Percentiles rank a stretch among this genome's conserved stretches.
Conservation (phyloP, 2,797 vertebrate genomes). For the Chelidonichthys spinosus region DNA sequence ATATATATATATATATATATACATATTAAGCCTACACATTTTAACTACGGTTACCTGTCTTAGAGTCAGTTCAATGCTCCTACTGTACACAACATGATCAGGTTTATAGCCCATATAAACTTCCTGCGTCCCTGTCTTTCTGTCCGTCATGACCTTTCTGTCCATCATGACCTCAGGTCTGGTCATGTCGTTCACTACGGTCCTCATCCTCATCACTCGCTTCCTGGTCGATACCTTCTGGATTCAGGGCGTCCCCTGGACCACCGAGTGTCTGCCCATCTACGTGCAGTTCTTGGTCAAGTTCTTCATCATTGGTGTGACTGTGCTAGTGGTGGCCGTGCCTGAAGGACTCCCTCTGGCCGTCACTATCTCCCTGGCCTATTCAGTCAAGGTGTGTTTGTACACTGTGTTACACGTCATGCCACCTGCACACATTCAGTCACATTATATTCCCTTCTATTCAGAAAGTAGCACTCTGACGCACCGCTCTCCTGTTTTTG, state of each 20-base stretch:
- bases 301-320: conserved; percentile 99
- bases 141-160: neutral
- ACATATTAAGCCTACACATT: too few species aligned
- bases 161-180: conserved; percentile 84
- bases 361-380: conserved; percentile 98
- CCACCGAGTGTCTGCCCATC: conserved; percentile 90
- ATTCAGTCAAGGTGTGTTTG: conserved; percentile 92
- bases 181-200: conserved; percentile 95
- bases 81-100: neutral
- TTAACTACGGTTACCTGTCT: too few species aligned
- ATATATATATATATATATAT: too few species aligned
- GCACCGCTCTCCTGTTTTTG: conserved; percentile 5
- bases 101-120: neutral
- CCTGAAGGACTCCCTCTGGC: conserved; percentile 97
- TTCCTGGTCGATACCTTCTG: conserved; percentile 96
- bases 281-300: conserved; percentile 98
- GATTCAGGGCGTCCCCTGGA: conserved; percentile 90
- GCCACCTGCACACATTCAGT: neutral
- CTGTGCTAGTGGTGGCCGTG: conserved; percentile 97
- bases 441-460: neutral
- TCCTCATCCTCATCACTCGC: conserved; percentile 94
- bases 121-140: neutral
- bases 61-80: too few species aligned
- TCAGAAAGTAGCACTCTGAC: neutral
- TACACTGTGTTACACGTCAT: neutral